Evolutionary conservation across 1,140 invertebrate genomes (phyloP), one percentile per base, ranked within the genome.

Genomic region (Mamestra configurata): DNA sequence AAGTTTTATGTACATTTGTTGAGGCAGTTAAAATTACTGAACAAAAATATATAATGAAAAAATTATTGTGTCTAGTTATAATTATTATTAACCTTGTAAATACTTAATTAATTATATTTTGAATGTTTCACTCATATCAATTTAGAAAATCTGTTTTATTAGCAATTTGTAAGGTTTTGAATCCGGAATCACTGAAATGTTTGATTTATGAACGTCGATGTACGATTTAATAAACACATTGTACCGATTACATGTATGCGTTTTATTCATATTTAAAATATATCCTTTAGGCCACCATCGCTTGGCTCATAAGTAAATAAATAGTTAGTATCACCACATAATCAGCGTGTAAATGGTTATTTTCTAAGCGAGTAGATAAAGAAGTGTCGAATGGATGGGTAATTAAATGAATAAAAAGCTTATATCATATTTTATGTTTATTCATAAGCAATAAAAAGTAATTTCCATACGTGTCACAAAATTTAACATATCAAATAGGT

Each of bases 381-480:
- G 31, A 35, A 35, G 31, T 35, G 31, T 7, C 3, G 3, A 35
- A 35, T 35, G 31, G 3, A 35, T 61, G 15, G 22, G 51, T 59
- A 49, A 35, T 64, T 73, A 76, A 37, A 49, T 68, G 46, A 82
- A 79, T 82, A 82, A 81, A 84, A 87, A 84, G 79, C 79, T 57
- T 51, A 79, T 40, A 80, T 87, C 90, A 86, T 87, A 86, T 89
- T 93, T 93, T 93, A 91, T 92, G 83, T 94, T 94, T 93, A 93
- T 94, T 94, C 89, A 91, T 94, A 94, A 94, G 93, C 93, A 94
- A 94, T 94, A 91, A 93, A 94, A 94, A 93, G 88, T 93, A 94
- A 93, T 92, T 86, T 88, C 73, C 86, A 83, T 91, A 92, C 83
- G 89, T 90, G 88, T 93, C 88, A 93, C 89, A 93, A 89, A 93